Evolutionary conservation across 1,140 invertebrate species (phyloP).

Genomic region (Phenacoccus solenopsis): DNA sequence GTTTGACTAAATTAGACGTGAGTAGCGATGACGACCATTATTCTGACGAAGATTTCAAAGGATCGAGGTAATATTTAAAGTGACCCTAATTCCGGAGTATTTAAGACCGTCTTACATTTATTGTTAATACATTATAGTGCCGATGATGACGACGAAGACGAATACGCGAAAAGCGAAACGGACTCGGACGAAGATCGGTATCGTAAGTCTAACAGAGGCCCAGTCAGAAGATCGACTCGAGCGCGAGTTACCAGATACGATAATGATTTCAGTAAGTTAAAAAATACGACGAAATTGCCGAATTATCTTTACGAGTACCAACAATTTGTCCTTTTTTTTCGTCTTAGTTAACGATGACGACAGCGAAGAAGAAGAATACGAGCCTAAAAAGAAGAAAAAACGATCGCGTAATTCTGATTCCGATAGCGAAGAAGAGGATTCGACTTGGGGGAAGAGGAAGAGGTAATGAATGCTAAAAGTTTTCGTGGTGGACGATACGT

Average conservation of each 20-base stretch:
- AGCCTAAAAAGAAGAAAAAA: constrained; percentile 40
- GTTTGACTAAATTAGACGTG: constrained; percentile 55
- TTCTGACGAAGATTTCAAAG: constrained; percentile 78
- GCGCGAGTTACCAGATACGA: constrained; percentile 41
- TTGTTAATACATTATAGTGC: too few relatives aligned
- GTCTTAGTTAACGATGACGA: constrained; percentile 31
- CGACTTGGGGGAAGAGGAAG: constrained; percentile 41
- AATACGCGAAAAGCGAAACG: constrained; percentile 19
- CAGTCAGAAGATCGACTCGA: constrained; percentile 43
- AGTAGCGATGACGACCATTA: constrained; percentile 60
- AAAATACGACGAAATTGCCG: too few relatives aligned
- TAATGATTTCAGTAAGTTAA: constrained; percentile 44
- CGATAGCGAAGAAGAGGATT: constrained; percentile 45
- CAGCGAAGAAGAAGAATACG: constrained; percentile 40
- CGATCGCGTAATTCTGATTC: constrained; percentile 40
- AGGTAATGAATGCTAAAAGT: too few relatives aligned
- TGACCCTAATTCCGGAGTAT: too few relatives aligned
- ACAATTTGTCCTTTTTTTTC: too few relatives aligned
- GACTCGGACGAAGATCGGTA: constrained; percentile 27
- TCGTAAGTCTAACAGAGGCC: constrained; percentile 32
- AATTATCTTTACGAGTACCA: too few relatives aligned
- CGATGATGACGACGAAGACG: constrained; percentile 16
- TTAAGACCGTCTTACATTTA: too few relatives aligned
- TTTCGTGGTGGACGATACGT: neutral
- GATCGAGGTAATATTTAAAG: constrained; percentile 38